These are phyloP conservation scores for Germaria angustata DNA, from an alignment of 2,888 invertebrate genomes.

Conservation along the genomic window DNA sequence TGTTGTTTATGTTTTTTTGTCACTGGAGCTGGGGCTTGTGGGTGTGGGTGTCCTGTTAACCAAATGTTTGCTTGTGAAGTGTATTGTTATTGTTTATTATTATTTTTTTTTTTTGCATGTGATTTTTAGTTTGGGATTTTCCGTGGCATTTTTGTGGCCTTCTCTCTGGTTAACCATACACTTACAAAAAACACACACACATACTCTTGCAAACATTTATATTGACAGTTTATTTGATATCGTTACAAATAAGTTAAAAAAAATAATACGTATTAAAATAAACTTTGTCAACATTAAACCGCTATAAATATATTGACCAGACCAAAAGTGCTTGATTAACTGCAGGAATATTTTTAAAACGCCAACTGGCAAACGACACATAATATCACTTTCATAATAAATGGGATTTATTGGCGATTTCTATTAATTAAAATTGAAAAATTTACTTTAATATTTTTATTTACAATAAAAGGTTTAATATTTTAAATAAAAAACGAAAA, in stretches of 20 bases:
- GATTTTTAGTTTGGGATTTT: conserved; percentile 79
- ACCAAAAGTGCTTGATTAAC: conserved; percentile 75
- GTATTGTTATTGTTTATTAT: conserved; percentile 6
- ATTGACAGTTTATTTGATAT: conserved; percentile 52
- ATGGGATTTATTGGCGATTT: conserved; percentile 1
- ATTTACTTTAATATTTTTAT: background rate
- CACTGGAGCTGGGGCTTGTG: background rate
- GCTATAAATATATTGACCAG: conserved; percentile 77
- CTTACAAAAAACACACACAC: background rate
- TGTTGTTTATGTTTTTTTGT: background rate
- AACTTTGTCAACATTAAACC: conserved; percentile 74
- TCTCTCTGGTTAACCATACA: conserved; percentile 78
- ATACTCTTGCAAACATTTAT: background rate
- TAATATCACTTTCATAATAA: conserved; percentile 11
- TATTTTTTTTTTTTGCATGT: conserved; percentile 64
- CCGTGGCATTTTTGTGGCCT: conserved; percentile 79
- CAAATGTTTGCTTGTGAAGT: conserved; percentile 49
- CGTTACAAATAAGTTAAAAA: background rate
- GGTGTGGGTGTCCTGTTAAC: conserved; percentile 13
- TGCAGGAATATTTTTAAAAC: conserved; percentile 70
- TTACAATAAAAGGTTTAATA: no score
- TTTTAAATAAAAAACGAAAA: no score
- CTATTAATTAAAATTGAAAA: conserved; percentile 34
- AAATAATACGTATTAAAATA: conserved; percentile 49
- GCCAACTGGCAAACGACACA: background rate